Percentiles rank a stretch among this genome's conserved stretches.
phyloP scores from a whole-genome alignment of 2,797 vertebrate species.

The Ctenopoma multispine region DNA sequence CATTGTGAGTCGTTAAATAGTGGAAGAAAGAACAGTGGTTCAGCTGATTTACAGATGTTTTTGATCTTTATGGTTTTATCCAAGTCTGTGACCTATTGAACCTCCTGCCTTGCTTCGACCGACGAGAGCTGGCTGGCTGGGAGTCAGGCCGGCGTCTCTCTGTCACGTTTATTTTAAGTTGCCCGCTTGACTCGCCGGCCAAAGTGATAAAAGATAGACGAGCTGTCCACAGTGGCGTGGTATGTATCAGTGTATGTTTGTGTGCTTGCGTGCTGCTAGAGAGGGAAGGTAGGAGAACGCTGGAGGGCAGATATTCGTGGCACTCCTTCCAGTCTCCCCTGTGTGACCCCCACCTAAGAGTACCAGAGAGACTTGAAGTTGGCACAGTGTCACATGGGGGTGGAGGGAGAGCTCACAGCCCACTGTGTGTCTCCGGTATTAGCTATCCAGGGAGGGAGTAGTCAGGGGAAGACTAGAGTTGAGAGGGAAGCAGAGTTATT shows the following conservation, averaged over 20 bases:
- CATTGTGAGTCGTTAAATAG: slow-evolving; percentile 26
- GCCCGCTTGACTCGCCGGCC: slow-evolving; percentile 65
- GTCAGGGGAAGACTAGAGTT: slow-evolving; percentile 53
- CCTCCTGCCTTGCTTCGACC: slow-evolving; percentile 49
- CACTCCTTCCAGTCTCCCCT: slow-evolving; percentile 65
- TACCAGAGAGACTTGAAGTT: slow-evolving; percentile 61
- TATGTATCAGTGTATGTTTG: slow-evolving; percentile 63
- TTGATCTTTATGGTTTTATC: slow-evolving; percentile 57
- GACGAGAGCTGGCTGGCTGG: slow-evolving; percentile 59
- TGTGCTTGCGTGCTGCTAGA: slow-evolving; percentile 60
- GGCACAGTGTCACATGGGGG: slow-evolving; percentile 52
- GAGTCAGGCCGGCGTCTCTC: slow-evolving; percentile 80
- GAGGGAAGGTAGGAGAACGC: slow-evolving; percentile 60
- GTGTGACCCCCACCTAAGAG: slow-evolving; percentile 50
- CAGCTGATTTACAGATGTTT: slow-evolving; percentile 62
- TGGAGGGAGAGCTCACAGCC: slow-evolving; percentile 30
- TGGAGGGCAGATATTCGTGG: slow-evolving; percentile 74
- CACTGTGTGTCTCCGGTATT: slow-evolving; percentile 63
- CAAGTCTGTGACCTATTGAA: slow-evolving; percentile 68
- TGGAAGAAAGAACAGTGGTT: slow-evolving; percentile 22
- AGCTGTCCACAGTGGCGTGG: slow-evolving; percentile 76
- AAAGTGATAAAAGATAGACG: slow-evolving; percentile 80
- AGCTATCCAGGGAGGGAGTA: slow-evolving; percentile 62
- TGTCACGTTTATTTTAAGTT: slow-evolving; percentile 86
- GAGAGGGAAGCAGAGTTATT: slow-evolving; percentile 65